phyloP scores from a whole-genome alignment of 2,797 vertebrate species.

The Euthynnus affinis region DNA sequence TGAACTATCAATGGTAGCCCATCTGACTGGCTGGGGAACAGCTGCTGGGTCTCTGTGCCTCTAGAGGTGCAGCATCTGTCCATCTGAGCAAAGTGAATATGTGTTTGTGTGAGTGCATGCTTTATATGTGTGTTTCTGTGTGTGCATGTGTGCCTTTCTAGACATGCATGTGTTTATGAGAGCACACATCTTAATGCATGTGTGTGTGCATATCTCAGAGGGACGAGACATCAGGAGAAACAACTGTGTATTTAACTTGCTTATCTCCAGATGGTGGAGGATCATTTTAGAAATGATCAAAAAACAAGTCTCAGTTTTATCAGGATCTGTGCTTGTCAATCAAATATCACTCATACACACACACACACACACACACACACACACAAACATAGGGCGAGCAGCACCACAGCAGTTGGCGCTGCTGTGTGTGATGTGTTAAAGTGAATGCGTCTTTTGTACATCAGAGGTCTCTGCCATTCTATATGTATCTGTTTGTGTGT shows the following conservation, averaged over 20 bases:
- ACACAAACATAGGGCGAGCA: constrained; percentile 26
- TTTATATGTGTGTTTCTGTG: constrained; percentile 35
- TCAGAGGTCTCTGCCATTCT: constrained; percentile 58
- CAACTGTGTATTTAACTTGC: constrained; percentile 87
- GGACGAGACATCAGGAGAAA: constrained; percentile 84
- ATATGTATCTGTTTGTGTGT: constrained; percentile 60
- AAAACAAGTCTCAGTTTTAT: constrained; percentile 69
- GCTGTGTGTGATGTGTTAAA: constrained; percentile 68
- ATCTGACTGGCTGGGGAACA: constrained; percentile 87
- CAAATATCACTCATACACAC: constrained; percentile 50
- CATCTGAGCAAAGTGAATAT: constrained; percentile 74
- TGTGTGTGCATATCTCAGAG: constrained; percentile 73
- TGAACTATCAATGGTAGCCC: constrained; percentile 85
- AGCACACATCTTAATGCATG: constrained; percentile 31
- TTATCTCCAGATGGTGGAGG: constrained; percentile 85
- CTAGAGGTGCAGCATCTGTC: constrained; percentile 89
- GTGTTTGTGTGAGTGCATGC: constrained; percentile 64
- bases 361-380: constrained; percentile 22
- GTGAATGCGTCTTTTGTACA: constrained; percentile 48
- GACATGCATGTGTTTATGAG: constrained; percentile 24
- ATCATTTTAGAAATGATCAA: constrained; percentile 77
- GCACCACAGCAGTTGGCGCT: constrained; percentile 9
- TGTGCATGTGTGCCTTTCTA: constrained; percentile 17
- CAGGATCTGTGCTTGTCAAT: constrained; percentile 78
- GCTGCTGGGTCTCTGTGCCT: constrained; percentile 86